Evolutionary conservation across 1,140 invertebrate species (phyloP), one percentile per base, ranked within the genome.

Genomic region (Acromyrmex echinatior): DNA sequence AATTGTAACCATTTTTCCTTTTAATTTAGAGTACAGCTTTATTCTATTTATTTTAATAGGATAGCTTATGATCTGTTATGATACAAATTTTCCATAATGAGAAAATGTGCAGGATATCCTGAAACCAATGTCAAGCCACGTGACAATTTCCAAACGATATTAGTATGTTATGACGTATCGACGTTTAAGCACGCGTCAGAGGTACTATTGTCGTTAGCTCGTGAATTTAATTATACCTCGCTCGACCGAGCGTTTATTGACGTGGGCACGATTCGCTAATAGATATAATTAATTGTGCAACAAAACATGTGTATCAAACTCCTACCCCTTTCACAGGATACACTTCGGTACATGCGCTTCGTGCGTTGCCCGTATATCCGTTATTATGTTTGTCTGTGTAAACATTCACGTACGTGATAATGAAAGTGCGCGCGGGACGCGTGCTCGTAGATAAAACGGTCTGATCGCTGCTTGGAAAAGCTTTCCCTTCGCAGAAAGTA

Each of bases 201-300:
- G 63, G 71, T 86, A 89, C 45, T 71, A 89, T 89, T 88, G 82
- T 86, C 79, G 88, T 73, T 81, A 35, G 77, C 58, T 81, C 71
- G 84, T 87, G 81, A 90, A 90, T 90, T 90, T 87, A 90, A 89
- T 90, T 90, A 90, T 87, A 86, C 73, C 66, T 66, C 56, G n/a
- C 35, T 53, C 58, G 60, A 10, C 14, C 28, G 39, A 45, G 63
- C 85, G 88, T 90, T 87, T 90, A 90, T 90, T 63, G 88, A 79
- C 78, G 77, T 58, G 12, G 7, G 21, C 88, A 77, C 63, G 77
- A 89, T 60, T 89, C 84, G 79, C 85, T 90, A 89, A 90, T 87
- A 79, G 85, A 79, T 90, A 84, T 90, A 90, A 90, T 90, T 90
- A 90, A 90, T 90, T 89, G 88, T 73, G 73, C 89, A 90, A 90